Evolutionary conservation across 2,888 invertebrate genomes (phyloP).

Genomic region (Napeogenes inachia): DNA sequence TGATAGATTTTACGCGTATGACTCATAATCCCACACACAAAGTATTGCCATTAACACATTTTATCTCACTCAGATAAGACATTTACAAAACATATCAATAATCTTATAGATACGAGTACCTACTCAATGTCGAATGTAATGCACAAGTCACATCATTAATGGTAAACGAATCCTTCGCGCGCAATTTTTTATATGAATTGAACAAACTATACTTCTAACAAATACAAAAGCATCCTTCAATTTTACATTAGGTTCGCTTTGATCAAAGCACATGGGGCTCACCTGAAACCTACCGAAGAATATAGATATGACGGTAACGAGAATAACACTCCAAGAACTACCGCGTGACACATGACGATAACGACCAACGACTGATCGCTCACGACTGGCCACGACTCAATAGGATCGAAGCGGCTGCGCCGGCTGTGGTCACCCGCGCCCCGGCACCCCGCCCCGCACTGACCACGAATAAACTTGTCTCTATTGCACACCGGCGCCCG

Average conservation of each 20-base stretch:
- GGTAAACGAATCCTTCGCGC: neutral
- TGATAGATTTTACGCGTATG: constrained; percentile 1
- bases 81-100: neutral
- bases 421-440: constrained; percentile 10
- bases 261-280: constrained; percentile 37
- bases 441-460: constrained; percentile 13
- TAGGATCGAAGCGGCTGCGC: constrained; percentile 13
- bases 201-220: too few relatives aligned
- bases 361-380: constrained; percentile 39
- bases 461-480: constrained; percentile 2
- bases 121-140: neutral
- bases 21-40: neutral
- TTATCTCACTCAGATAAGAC: neutral
- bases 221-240: neutral
- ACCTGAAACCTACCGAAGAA: constrained; percentile 70
- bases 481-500: constrained; percentile 8
- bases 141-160: neutral
- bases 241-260: neutral
- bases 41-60: neutral
- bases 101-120: neutral
- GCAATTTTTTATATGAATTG: neutral
- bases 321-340: constrained; percentile 66
- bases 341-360: constrained; percentile 65
- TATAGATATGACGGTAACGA: constrained; percentile 68
- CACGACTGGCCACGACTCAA: constrained; percentile 13